Percentiles rank a stretch among this genome's conserved stretches.
Conservation (phyloP, 2,113 vertebrate species). For the Oostethus manadensis region DNA sequence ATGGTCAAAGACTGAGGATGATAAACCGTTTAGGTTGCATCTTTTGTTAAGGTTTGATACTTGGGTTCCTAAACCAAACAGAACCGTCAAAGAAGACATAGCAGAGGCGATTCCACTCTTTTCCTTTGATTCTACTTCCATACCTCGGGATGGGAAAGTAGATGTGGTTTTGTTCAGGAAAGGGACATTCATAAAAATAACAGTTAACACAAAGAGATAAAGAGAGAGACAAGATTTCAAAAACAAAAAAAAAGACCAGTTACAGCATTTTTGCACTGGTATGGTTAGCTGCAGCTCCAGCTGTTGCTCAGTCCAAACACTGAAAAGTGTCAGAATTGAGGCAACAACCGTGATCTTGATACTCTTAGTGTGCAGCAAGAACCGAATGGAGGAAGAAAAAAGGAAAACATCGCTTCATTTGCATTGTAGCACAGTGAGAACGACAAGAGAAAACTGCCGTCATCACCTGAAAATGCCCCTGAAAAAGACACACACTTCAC, state of each 20-base stretch:
- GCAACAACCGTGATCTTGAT: conserved; percentile 33
- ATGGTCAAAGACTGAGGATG: conserved; percentile 74
- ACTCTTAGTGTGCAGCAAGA: conserved; percentile 46
- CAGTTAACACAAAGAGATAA: conserved; percentile 28
- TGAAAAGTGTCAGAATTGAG: too few relatives aligned
- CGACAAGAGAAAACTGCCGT: conserved; percentile 28
- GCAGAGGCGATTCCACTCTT: conserved; percentile 26
- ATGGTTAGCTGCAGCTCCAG: neutral
- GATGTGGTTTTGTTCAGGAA: conserved; percentile 24
- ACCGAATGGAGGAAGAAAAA: conserved; percentile 6
- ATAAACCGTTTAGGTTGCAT: conserved; percentile 36
- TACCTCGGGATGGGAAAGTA: conserved; percentile 29
- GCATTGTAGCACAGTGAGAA: conserved; percentile 43
- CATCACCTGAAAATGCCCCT: conserved; percentile 59
- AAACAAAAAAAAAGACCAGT: conserved; percentile 35
- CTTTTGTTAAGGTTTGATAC: conserved; percentile 21
- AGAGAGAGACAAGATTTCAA: conserved; percentile 37
- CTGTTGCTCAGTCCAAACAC: conserved; percentile 2
- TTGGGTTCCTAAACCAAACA: conserved; percentile 22
- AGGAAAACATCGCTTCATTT: neutral
- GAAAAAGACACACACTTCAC: conserved; percentile 56
- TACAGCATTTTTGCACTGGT: conserved; percentile 18
- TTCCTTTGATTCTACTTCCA: conserved; percentile 35
- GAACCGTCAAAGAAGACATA: conserved; percentile 17
- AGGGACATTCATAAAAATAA: conserved; percentile 29